Conservation (phyloP, 2,888 invertebrate species). For the Odontomyia ornata region DNA sequence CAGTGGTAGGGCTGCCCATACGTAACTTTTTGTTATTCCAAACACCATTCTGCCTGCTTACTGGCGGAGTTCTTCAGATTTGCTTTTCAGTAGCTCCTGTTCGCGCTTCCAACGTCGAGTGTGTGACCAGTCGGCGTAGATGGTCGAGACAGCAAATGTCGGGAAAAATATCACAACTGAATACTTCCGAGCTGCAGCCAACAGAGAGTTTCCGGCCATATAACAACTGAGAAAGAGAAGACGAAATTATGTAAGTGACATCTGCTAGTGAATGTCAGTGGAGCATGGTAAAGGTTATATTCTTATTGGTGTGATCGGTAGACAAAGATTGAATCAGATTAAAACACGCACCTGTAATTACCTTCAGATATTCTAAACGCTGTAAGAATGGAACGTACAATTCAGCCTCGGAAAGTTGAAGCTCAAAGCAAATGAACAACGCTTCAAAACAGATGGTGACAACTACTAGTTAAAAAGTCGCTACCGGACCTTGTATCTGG, state of each 20-base stretch:
- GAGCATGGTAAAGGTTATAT: neutral
- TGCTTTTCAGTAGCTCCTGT: slow-evolving; percentile 45
- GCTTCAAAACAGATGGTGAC: no score
- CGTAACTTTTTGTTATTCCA: slow-evolving; percentile 68
- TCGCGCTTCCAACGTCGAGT: slow-evolving; percentile 77
- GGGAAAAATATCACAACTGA: slow-evolving; percentile 76
- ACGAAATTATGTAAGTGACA: slow-evolving; percentile 36
- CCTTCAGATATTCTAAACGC: no score
- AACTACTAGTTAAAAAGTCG: no score
- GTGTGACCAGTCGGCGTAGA: slow-evolving; percentile 77
- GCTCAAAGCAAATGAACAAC: no score
- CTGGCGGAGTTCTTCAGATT: slow-evolving; percentile 10
- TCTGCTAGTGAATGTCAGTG: neutral
- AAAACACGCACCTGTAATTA: no score
- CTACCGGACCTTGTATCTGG: no score
- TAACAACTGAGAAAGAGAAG: slow-evolving; percentile 11
- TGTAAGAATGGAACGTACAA: no score
- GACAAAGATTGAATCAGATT: no score
- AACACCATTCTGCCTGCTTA: slow-evolving; percentile 62
- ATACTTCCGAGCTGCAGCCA: slow-evolving; percentile 69
- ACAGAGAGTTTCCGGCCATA: slow-evolving; percentile 56
- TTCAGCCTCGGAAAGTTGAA: no score
- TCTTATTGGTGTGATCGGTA: no score
- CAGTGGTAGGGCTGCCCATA: slow-evolving; percentile 67
- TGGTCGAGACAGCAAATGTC: slow-evolving; percentile 67